Conservation (phyloP, 2,797 vertebrate genomes). For the Hippopotamyrus pictus region DNA sequence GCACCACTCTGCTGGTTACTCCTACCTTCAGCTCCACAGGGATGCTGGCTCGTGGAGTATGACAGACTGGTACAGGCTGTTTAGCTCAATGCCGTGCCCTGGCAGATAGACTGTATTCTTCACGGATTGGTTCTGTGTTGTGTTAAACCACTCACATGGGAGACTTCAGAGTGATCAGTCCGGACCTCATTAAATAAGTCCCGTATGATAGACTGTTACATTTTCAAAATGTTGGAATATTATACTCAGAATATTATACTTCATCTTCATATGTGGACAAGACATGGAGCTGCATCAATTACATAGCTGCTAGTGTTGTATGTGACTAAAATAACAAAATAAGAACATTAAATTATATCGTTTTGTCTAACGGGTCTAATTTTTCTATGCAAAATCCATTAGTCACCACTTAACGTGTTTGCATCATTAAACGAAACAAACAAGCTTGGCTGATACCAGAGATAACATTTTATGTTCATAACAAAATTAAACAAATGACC, state of each 20-base stretch:
- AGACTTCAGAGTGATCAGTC: not conserved
- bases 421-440: not conserved
- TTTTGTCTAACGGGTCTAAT: not conserved
- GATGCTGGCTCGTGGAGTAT: conserved; percentile 5
- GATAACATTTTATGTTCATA: not conserved
- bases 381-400: not conserved
- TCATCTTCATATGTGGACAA: not conserved
- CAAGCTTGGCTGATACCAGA: not conserved
- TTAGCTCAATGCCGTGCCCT: not conserved
- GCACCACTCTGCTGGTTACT: not conserved
- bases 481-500: not conserved
- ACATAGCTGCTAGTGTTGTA: not conserved
- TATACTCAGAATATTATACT: not conserved
- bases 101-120: not conserved
- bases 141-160: not conserved
- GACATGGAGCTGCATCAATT: not conserved
- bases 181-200: not conserved
- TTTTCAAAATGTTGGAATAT: not conserved
- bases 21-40: not conserved
- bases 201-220: not conserved
- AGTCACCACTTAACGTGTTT: not conserved
- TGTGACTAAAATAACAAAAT: not conserved
- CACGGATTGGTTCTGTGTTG: not conserved
- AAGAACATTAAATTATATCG: not conserved
- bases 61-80: not conserved